A percentile compares a stretch with the other conserved stretches of the same genome.
Conservation (phyloP, 2,113 vertebrate species). For the Gnathonemus longibarbis region DNA sequence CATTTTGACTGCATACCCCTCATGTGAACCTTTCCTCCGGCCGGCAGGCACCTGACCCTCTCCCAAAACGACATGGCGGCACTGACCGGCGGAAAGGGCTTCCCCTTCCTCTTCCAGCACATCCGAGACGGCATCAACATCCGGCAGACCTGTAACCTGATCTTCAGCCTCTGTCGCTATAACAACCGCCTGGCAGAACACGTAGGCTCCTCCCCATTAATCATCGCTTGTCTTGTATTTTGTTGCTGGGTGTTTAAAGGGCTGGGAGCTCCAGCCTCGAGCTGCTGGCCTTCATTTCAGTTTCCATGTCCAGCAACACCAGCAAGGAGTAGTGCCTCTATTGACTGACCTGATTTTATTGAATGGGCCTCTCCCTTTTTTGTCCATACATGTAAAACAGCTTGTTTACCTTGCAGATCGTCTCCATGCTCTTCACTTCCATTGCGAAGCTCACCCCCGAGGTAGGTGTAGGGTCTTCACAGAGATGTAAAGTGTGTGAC, state of each 20-base stretch:
- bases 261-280: too few relatives aligned
- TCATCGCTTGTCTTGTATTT: neutral
- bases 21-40: slow-evolving; percentile 2
- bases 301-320: neutral
- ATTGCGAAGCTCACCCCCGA: slow-evolving; percentile 97
- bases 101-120: slow-evolving; percentile 99
- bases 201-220: slow-evolving; percentile 51
- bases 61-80: slow-evolving; percentile 98
- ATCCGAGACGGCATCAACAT: slow-evolving; percentile 98
- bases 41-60: slow-evolving; percentile 86
- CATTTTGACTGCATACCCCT: neutral
- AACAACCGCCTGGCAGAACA: slow-evolving; percentile 97
- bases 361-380: neutral
- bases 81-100: slow-evolving; percentile 95
- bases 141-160: slow-evolving; percentile 96
- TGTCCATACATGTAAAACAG: slow-evolving; percentile 64
- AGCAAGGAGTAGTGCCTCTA: neutral
- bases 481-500: neutral
- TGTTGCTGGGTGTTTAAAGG: neutral
- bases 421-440: slow-evolving; percentile 98
- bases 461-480: slow-evolving; percentile 59
- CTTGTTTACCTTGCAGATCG: slow-evolving; percentile 68
- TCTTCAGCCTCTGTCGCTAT: slow-evolving; percentile 97
- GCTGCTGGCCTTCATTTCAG: too few relatives aligned
- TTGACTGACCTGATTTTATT: neutral